Evolutionary conservation across 2,797 vertebrate species (phyloP), one percentile per base, ranked within the genome.

Genomic region (Paramormyrops hopkinsi): DNA sequence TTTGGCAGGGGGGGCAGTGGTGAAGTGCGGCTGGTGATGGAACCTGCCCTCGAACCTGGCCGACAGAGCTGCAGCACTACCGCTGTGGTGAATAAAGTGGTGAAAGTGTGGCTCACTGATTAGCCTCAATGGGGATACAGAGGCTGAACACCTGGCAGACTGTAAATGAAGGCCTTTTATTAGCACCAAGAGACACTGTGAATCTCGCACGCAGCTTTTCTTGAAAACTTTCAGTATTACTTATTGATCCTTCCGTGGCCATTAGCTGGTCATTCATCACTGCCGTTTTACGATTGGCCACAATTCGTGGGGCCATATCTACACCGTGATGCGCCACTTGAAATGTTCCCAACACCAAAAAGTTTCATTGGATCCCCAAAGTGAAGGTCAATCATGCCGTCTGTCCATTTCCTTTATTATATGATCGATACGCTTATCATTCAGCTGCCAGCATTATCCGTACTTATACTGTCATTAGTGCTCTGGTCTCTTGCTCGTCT

Each of bases 101-200:
- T 11, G 65, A 33, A 3, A 69, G 29, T 17, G 94, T 94, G 91
- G 93, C 91, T 89, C 89, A 92, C 94, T 5, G 7, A 12, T 37
- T 9, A 54, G 29, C 50, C 94, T 96, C 93, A 93, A 90, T 54
- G 83, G 51, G 86, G 46, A 88, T 88, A 91, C 88, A 59, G 89
- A 90, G 62, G 87, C 92, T 56, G 94, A 96, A 96, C 95, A 95
- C 91, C 88, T 90, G 91, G 88, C 90, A 92, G 94, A 92, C 91
- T 91, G 91, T 87, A 91, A 89, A 92, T 92, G 94, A 95, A 95
- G 65, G 11, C 96, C 51, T 88, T 89, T 86, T 96, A 95, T 95
- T 94, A 95, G 96, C 94, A 94, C 91, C 89, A 92, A 93, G 94
- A 95, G 96, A 96, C 96, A 96, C 96, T 96, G 96, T 86, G 91